phyloP scores from a whole-genome alignment of 2,113 vertebrate genomes.

The Canis aureus region DNA sequence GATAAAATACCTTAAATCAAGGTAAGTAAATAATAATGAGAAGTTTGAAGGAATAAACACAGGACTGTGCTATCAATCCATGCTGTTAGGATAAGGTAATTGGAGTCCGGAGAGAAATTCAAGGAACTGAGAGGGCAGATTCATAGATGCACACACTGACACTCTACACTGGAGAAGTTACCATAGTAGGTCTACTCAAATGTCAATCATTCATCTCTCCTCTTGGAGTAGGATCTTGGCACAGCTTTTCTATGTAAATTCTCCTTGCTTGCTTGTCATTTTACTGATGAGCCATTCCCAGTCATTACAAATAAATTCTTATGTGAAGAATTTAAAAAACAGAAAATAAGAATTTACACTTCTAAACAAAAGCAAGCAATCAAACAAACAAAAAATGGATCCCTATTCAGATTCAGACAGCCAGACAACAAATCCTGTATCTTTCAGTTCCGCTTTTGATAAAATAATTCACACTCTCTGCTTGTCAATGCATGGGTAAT shows the following conservation, averaged over 20 bases:
- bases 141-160: not conserved
- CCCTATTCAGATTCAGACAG: not conserved
- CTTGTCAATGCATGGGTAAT: not conserved
- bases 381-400: not conserved
- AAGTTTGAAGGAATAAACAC: not conserved
- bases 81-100: not conserved
- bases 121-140: not conserved
- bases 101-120: not conserved
- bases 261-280: not conserved
- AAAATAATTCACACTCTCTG: not conserved
- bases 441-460: constrained; percentile 20
- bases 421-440: not conserved
- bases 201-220: not conserved
- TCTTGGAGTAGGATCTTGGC: not conserved
- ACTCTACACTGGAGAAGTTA: not conserved
- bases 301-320: not conserved
- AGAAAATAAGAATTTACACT: not conserved
- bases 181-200: not conserved
- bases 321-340: not conserved
- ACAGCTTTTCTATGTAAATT: not conserved
- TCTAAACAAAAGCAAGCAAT: not conserved
- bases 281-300: not conserved
- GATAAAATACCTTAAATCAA: not conserved
- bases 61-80: not conserved
- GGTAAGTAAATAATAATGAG: not conserved